phyloP scores from a whole-genome alignment of 2,888 invertebrate genomes.

The Brachynemurus nebulosus region DNA sequence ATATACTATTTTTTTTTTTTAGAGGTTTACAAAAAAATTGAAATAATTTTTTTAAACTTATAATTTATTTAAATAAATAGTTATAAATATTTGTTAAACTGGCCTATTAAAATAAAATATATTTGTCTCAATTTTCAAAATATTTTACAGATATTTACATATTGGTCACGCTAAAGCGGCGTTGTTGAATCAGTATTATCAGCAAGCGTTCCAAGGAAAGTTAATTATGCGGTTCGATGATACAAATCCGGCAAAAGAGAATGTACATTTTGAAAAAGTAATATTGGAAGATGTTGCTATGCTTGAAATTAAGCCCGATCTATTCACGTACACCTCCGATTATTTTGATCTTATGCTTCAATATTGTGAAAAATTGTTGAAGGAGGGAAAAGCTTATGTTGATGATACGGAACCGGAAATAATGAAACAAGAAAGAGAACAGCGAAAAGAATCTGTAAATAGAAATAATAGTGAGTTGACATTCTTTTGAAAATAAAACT shows the following conservation, averaged over 20 bases:
- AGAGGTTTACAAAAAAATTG: no score
- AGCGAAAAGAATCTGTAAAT: conserved; percentile 70
- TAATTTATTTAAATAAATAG: no score
- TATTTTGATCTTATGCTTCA: conserved; percentile 87
- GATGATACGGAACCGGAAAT: conserved; percentile 90
- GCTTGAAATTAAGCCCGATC: conserved; percentile 83
- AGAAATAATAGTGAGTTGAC: conserved; percentile 43
- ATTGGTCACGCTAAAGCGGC: conserved; percentile 99
- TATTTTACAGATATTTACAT: conserved; percentile 62
- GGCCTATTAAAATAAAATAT: neutral
- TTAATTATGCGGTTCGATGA: conserved; percentile 99
- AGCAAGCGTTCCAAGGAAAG: conserved; percentile 79
- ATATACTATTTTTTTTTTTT: no score
- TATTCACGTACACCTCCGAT: conserved; percentile 90
- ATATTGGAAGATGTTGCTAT: conserved; percentile 87
- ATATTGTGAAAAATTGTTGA: conserved; percentile 77
- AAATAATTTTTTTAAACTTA: no score
- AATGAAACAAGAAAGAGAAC: conserved; percentile 92
- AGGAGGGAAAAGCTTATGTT: conserved; percentile 84
- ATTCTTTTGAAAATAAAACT: neutral
- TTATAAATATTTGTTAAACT: no score
- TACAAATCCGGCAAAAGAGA: conserved; percentile 98
- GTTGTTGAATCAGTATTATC: conserved; percentile 94
- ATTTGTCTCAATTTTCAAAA: conserved; percentile 1
- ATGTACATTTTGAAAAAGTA: conserved; percentile 91